A percentile compares a stretch with the other conserved stretches of the same genome.
Conservation (phyloP, 2,888 invertebrate species). For the Bursaphelenchus okinawaensis region DNA sequence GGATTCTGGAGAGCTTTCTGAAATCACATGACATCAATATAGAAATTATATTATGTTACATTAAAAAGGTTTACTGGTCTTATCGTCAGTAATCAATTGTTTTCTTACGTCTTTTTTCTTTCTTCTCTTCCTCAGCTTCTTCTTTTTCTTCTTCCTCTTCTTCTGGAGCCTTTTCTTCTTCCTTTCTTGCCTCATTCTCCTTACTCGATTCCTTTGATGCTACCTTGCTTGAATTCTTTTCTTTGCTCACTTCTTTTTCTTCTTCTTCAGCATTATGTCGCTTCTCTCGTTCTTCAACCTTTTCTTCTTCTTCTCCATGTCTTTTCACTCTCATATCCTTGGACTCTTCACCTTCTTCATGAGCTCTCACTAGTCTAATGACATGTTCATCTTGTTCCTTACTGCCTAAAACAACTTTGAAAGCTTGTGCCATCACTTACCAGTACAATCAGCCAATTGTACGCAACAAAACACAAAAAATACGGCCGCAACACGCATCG, state of each 20-base stretch:
- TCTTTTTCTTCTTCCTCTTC: conserved; percentile 5
- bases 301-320: not conserved
- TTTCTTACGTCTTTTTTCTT: not conserved
- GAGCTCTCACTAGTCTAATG: not conserved
- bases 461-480: no score
- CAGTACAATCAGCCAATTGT: no score
- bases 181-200: not conserved
- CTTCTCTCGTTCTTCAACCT: not conserved
- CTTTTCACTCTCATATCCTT: not conserved
- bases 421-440: no score
- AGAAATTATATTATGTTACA: no score
- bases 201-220: not conserved
- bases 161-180: not conserved
- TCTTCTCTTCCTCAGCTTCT: not conserved
- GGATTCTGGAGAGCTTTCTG: no score
- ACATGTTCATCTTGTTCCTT: not conserved
- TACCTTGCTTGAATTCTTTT: not conserved
- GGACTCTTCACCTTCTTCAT: not conserved
- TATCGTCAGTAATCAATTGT: no score
- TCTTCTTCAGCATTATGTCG: not conserved
- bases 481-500: no score
- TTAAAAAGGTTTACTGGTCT: no score
- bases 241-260: not conserved
- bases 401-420: no score
- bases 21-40: no score